Evolutionary conservation across 2,888 invertebrate species (phyloP).

Genomic region (Oxyscelio sp.): DNA sequence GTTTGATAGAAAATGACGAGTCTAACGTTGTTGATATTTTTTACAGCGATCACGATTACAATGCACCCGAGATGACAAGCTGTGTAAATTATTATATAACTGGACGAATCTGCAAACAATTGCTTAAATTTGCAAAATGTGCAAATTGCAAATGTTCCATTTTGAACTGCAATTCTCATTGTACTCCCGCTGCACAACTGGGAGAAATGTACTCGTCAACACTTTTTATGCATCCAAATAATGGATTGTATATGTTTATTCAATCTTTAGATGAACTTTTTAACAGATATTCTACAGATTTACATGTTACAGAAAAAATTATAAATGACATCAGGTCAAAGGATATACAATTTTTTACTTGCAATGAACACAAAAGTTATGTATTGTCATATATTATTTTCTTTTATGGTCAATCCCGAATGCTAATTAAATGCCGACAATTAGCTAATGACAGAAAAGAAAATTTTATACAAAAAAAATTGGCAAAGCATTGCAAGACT

Average conservation of each 20-base stretch:
- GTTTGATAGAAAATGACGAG: not conserved
- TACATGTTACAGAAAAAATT: not conserved
- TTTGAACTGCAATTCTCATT: not conserved
- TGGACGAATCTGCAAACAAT: constrained; percentile 3
- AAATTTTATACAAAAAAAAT: constrained; percentile 11
- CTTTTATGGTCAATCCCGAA: not conserved
- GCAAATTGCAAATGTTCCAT: not conserved
- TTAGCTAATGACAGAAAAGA: not conserved
- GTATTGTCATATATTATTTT: not conserved
- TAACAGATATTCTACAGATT: too few relatives aligned
- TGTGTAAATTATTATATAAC: constrained; percentile 8
- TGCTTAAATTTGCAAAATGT: constrained; percentile 7
- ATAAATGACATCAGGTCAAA: not conserved
- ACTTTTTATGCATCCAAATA: not conserved
- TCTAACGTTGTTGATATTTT: constrained; percentile 5
- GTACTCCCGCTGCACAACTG: not conserved
- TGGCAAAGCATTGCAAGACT: constrained; percentile 12
- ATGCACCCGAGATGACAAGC: not conserved
- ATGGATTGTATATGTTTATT: not conserved
- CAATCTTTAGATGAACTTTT: not conserved
- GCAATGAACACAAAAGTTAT: constrained; percentile 1
- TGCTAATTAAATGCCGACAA: not conserved
- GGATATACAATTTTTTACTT: not conserved
- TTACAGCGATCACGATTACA: not conserved
- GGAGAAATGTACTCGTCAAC: not conserved